Evolutionary conservation across 2,113 vertebrate genomes (phyloP).

Genomic region (Cyphomyrus discorhynchus): DNA sequence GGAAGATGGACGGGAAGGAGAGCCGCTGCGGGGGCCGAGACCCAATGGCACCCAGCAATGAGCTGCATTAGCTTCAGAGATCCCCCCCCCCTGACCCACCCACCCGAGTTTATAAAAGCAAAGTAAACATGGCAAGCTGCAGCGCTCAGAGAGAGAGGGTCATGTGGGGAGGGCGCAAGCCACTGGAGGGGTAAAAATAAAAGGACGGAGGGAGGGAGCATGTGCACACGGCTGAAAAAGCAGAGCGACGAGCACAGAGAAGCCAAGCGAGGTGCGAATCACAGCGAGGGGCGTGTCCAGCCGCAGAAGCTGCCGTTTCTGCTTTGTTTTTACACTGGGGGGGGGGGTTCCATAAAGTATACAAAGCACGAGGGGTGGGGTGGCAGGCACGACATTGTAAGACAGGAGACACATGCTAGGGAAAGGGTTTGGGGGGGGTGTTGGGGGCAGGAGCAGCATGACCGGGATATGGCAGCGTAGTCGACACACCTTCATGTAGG

Average conservation of each 20-base stretch:
- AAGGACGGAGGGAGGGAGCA: background rate
- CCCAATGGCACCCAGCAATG: background rate
- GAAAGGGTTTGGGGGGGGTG: too few species aligned
- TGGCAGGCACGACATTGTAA: background rate
- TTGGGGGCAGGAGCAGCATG: too few species aligned
- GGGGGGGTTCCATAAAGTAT: slow-evolving; percentile 56
- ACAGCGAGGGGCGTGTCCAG: slow-evolving; percentile 12
- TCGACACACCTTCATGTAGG: too few species aligned
- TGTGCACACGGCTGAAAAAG: background rate
- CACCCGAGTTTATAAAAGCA: background rate
- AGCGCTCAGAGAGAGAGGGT: background rate
- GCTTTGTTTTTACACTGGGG: slow-evolving; percentile 61
- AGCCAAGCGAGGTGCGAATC: background rate
- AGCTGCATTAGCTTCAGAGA: background rate
- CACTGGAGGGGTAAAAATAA: background rate
- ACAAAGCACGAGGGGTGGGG: slow-evolving; percentile 31
- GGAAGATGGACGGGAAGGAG: background rate
- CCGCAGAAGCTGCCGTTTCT: slow-evolving; percentile 37
- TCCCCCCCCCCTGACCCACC: background rate
- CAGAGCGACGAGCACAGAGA: background rate
- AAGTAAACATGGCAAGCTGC: background rate
- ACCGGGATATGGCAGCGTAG: too few species aligned
- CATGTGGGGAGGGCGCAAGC: background rate
- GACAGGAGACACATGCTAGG: too few species aligned
- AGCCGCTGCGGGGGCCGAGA: background rate